Percentiles rank a stretch among this genome's conserved stretches.
These are phyloP conservation scores for Brassicogethes aeneus DNA, from an alignment of 2,888 invertebrate genomes.

Conservation along the genomic window DNA sequence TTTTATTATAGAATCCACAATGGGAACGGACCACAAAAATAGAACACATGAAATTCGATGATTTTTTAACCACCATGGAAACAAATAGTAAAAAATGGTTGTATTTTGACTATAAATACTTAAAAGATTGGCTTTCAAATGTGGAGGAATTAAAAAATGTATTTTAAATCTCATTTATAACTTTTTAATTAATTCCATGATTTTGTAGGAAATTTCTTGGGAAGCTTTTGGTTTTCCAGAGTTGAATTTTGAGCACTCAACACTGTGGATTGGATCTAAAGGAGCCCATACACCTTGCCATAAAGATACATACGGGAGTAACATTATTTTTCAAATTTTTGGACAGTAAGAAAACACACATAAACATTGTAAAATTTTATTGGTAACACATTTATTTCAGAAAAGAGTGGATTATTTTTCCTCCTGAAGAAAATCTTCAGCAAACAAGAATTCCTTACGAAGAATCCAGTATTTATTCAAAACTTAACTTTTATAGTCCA, in stretches of 20 bases:
- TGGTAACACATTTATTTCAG: slow-evolving; percentile 40
- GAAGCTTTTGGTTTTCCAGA: slow-evolving; percentile 61
- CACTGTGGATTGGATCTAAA: slow-evolving; percentile 80
- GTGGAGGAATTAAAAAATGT: slow-evolving; percentile 52
- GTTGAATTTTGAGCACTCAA: slow-evolving; percentile 57
- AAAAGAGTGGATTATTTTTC: slow-evolving; percentile 88
- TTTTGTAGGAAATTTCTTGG: slow-evolving; percentile 49
- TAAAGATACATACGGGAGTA: slow-evolving; percentile 89
- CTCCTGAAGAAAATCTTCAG: slow-evolving; percentile 63
- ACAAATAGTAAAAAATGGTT: slow-evolving; percentile 51
- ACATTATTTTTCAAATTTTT: slow-evolving; percentile 80
- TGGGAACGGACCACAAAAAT: slow-evolving; percentile 70
- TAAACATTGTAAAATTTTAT: too few relatives aligned
- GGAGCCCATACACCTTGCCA: slow-evolving; percentile 92
- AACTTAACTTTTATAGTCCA: slow-evolving; percentile 70
- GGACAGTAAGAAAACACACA: slow-evolving; percentile 75
- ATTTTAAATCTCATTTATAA: slow-evolving; percentile 16
- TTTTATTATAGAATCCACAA: slow-evolving; percentile 49
- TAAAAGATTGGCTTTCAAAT: slow-evolving; percentile 57
- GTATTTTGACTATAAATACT: slow-evolving; percentile 81
- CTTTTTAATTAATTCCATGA: neutral
- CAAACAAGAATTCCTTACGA: slow-evolving; percentile 89
- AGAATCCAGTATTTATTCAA: slow-evolving; percentile 89
- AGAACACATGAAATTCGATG: slow-evolving; percentile 50
- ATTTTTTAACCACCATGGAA: slow-evolving; percentile 47